phyloP scores from a whole-genome alignment of 1,140 invertebrate genomes.

The Brachionus plicatilis region DNA sequence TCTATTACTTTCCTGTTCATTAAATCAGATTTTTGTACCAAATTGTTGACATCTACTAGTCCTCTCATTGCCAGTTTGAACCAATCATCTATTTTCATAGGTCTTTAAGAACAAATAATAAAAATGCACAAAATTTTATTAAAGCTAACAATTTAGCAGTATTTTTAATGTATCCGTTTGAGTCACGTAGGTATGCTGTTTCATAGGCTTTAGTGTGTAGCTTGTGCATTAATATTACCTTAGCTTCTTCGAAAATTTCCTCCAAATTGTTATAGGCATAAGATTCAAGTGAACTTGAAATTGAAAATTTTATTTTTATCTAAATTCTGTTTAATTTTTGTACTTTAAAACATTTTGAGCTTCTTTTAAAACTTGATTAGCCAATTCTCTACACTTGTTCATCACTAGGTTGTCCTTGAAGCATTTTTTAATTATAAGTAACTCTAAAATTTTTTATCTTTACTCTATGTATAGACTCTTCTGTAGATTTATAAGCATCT shows the following conservation, averaged over 20 bases:
- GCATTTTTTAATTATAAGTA: not conserved
- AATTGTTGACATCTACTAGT: not conserved
- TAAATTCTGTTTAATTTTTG: not conserved
- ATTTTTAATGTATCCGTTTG: slow-evolving; percentile 22
- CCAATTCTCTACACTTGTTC: not conserved
- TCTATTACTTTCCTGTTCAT: slow-evolving; percentile 18
- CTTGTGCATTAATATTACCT: slow-evolving; percentile 30
- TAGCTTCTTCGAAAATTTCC: slow-evolving; percentile 35
- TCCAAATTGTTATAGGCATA: slow-evolving; percentile 17
- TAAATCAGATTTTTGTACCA: not conserved
- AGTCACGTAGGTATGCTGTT: not conserved
- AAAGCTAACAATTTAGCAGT: not conserved
- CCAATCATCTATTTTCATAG: slow-evolving; percentile 30
- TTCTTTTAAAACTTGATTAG: not conserved
- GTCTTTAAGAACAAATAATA: not conserved
- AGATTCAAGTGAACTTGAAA: not conserved
- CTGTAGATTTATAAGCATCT: not conserved
- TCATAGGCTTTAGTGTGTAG: not conserved
- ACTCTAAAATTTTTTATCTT: not conserved
- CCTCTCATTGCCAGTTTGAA: not conserved
- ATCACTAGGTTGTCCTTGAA: not conserved
- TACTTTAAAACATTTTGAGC: not conserved
- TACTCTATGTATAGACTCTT: not conserved
- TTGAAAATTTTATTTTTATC: not conserved
- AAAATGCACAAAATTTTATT: not conserved